Evolutionary conservation across 2,888 invertebrate genomes (phyloP).

Genomic region (Agrotis exclamationis): DNA sequence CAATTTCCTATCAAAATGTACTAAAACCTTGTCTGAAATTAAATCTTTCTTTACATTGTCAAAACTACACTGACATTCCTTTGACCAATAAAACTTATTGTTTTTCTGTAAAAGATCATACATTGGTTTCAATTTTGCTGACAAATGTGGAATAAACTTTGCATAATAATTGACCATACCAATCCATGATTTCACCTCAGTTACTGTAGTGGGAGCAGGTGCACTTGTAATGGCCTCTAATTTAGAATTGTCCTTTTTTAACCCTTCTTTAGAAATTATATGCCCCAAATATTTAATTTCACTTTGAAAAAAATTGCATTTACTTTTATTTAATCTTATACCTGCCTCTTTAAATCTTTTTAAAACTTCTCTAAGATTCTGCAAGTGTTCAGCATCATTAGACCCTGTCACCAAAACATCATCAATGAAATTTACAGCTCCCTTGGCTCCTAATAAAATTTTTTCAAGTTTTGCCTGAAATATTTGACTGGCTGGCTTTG

Average conservation of each 20-base stretch:
- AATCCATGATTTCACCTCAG: slow-evolving; percentile 1
- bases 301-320: no score
- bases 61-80: not conserved
- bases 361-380: not conserved
- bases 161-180: slow-evolving; percentile 8
- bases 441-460: no score
- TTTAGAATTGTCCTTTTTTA: no score
- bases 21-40: slow-evolving; percentile 2
- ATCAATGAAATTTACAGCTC: no score
- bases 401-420: no score
- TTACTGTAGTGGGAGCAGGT: not conserved
- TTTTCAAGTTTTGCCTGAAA: no score
- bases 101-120: slow-evolving; percentile 5
- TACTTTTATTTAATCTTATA: no score
- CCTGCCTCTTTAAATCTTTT: no score
- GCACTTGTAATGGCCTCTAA: not conserved
- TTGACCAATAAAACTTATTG: not conserved
- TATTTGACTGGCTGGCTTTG: no score
- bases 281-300: no score
- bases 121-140: not conserved
- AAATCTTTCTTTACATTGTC: not conserved
- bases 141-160: not conserved
- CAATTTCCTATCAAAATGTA: slow-evolving; percentile 3
- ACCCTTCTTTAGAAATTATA: no score
- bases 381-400: no score